Conservation (phyloP, 1,140 invertebrate genomes). For the Episyrphus balteatus region DNA sequence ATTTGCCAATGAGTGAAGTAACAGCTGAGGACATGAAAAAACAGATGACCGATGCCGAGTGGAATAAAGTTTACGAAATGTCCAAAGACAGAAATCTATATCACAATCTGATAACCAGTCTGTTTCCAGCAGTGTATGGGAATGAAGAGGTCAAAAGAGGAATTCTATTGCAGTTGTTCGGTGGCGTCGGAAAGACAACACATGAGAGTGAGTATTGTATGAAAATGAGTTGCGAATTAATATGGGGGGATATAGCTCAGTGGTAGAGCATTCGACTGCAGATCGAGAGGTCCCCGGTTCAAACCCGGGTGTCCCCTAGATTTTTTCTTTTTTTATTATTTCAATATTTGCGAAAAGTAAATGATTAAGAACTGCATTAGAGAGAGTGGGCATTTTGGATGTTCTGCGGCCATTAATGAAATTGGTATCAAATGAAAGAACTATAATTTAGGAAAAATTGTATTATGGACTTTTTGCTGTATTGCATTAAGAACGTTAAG, state of each 20-base stretch:
- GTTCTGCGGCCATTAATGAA: too few relatives aligned
- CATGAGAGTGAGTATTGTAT: conserved; percentile 52
- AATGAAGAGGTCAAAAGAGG: conserved; percentile 97
- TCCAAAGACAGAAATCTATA: conserved; percentile 87
- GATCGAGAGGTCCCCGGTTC: conserved; percentile 88
- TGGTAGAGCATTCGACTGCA: conserved; percentile 87
- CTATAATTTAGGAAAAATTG: too few relatives aligned
- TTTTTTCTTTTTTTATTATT: too few relatives aligned
- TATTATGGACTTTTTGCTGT: too few relatives aligned
- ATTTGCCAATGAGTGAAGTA: conserved; percentile 66
- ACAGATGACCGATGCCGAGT: conserved; percentile 90
- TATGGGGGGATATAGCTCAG: conserved; percentile 69
- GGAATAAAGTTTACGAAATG: conserved; percentile 96
- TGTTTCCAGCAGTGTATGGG: conserved; percentile 97
- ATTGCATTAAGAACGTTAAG: too few relatives aligned
- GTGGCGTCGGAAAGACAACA: conserved; percentile 94
- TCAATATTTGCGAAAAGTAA: too few relatives aligned
- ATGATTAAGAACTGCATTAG: too few relatives aligned
- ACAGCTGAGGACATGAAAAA: conserved; percentile 86
- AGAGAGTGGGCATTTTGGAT: too few relatives aligned
- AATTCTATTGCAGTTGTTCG: conserved; percentile 92
- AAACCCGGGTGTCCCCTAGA: conserved; percentile 80
- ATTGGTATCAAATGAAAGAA: too few relatives aligned
- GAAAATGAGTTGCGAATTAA: background rate
- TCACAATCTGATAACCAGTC: conserved; percentile 78